Percentiles rank a stretch among this genome's conserved stretches.
phyloP scores from a whole-genome alignment of 1,140 invertebrate species.

The Pomacea maculata region DNA sequence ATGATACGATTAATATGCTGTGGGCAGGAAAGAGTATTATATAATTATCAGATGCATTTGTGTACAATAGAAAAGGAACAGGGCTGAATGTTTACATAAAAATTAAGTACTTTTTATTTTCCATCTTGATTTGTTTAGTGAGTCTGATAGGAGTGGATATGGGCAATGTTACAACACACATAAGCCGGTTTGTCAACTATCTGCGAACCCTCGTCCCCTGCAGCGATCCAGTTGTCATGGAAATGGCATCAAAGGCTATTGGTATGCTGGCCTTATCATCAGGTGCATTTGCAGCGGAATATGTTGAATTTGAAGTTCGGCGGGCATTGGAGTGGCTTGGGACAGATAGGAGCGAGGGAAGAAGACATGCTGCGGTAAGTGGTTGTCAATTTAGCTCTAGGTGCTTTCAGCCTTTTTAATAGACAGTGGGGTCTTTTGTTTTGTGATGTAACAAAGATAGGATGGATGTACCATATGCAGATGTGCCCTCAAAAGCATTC shows the following conservation, averaged over 20 bases:
- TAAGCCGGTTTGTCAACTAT: slow-evolving; percentile 92
- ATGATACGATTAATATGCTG: not conserved
- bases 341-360: slow-evolving; percentile 84
- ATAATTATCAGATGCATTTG: not conserved
- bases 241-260: slow-evolving; percentile 93
- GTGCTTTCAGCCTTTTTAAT: too few relatives aligned
- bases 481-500: too few relatives aligned
- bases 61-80: not conserved
- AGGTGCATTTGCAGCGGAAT: slow-evolving; percentile 92
- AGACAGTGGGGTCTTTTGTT: too few relatives aligned
- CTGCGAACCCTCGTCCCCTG: slow-evolving; percentile 89
- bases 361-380: slow-evolving; percentile 85
- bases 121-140: slow-evolving; percentile 69
- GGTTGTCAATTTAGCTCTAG: not conserved
- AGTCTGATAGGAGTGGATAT: slow-evolving; percentile 92
- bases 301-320: slow-evolving; percentile 96
- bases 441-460: too few relatives aligned
- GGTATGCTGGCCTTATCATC: slow-evolving; percentile 90
- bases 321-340: slow-evolving; percentile 92
- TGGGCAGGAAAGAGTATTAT: not conserved
- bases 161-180: slow-evolving; percentile 88
- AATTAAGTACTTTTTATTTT: not conserved
- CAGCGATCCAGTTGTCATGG: slow-evolving; percentile 91
- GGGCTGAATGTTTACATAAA: not conserved
- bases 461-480: too few relatives aligned